phyloP scores from a whole-genome alignment of 2,888 invertebrate genomes.

The Escarpia spicata region DNA sequence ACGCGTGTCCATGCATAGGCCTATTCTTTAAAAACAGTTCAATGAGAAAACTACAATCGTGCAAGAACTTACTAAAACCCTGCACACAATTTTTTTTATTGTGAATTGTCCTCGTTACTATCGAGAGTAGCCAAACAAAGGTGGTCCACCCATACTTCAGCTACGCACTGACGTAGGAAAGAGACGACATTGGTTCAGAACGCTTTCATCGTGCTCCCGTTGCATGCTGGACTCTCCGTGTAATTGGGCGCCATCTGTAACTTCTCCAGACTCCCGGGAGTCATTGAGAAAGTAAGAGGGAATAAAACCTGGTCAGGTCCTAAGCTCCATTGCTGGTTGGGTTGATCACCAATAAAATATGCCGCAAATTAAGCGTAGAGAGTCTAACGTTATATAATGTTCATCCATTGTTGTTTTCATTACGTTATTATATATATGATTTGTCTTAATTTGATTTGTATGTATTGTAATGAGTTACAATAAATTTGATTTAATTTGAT shows the following conservation, averaged over 20 bases:
- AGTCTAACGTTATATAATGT: too few relatives aligned
- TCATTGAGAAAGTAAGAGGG: neutral
- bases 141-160: neutral
- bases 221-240: neutral
- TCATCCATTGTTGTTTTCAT: too few relatives aligned
- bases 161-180: neutral
- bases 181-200: neutral
- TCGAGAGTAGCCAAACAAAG: too few relatives aligned
- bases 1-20: neutral
- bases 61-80: too few relatives aligned
- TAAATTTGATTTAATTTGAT: too few relatives aligned
- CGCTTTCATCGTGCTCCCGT: neutral
- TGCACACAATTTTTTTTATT: too few relatives aligned
- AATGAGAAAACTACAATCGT: too few relatives aligned
- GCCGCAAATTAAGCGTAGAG: too few relatives aligned
- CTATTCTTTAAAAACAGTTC: neutral
- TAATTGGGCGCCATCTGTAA: neutral
- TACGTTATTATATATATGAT: too few relatives aligned
- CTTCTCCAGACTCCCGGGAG: neutral
- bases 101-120: too few relatives aligned
- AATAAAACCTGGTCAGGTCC: neutral
- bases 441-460: too few relatives aligned
- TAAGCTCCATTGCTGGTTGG: neutral
- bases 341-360: neutral
- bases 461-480: too few relatives aligned